Base-by-base conservation (phyloP, 2,797 vertebrate genomes). In the Oceanodroma leucorhoa region DNA sequence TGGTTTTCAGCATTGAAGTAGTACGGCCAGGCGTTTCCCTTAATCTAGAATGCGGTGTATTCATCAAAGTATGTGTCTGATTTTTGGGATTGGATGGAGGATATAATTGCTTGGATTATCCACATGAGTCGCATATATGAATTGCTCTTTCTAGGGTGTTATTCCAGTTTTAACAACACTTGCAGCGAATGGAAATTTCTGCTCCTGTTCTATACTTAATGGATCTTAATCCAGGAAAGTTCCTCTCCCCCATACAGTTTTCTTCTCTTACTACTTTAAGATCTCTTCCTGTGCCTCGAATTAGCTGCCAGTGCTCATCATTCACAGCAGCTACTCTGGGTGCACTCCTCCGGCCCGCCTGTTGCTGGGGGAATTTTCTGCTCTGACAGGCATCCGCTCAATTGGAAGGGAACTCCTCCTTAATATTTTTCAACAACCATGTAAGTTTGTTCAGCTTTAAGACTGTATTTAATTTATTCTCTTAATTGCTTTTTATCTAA, bases 81-180 rank as follows among this genome's bases (percentile, higher is more conserved):
- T 18, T 83, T 11, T 64, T 55, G 46, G 22, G 34, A 30, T 6
- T 48, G 45, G 38, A 9, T 57, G 45, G 45, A 69, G 45, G 26
- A 62, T 66, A 5, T 66, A 48, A 30, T 16, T 77, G 11, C 67
- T 77, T 73, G 57, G 34, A 45, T 79, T 57, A 78, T 69, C 43
- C 51, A 54, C 7, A 9, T 0, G 1, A 57, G 13, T 73, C 1
- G 2, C 27, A 3, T 26, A 3, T 7, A 20, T 46, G 2, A 91
- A 40, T 46, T 65, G 14, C 8, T 54, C 32, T 85, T 51, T 30
- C 43, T 58, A 36, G 20, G 45, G 20, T 0, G 1, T 60, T 83
- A 43, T 36, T 90, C 30, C 24, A 51, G 14, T 22, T 87, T 83
- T 88, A 67, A 53, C 11, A 60, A 20, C 29, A 32, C 10, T 57